Percentiles rank a stretch among this genome's conserved stretches.
Evolutionary conservation across 2,797 vertebrate genomes (phyloP).

Genomic region (Sparus aurata): DNA sequence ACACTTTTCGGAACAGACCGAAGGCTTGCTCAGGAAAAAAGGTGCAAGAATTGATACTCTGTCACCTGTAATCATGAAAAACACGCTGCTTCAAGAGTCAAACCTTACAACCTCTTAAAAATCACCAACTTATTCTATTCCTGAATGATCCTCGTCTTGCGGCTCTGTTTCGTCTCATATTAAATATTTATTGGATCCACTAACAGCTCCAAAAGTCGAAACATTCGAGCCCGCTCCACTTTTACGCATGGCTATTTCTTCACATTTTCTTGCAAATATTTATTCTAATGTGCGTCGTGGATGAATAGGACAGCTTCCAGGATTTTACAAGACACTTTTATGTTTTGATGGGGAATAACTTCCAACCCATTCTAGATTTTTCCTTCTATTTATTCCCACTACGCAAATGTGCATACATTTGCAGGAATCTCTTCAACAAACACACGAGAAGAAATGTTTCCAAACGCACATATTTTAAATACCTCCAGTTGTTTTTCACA

Average conservation of each 20-base stretch:
- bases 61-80: slow-evolving; percentile 10
- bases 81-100: slow-evolving; percentile 9
- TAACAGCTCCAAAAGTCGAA: slow-evolving; percentile 23
- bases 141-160: background rate
- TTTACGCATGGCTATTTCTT: slow-evolving; percentile 66
- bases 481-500: background rate
- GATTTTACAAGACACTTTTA: slow-evolving; percentile 9
- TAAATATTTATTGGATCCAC: slow-evolving; percentile 44
- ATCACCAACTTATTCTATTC: slow-evolving; percentile 25
- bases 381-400: background rate
- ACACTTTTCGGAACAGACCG: background rate
- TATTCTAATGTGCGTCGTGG: slow-evolving; percentile 11
- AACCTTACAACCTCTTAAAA: slow-evolving; percentile 16
- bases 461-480: slow-evolving; percentile 8
- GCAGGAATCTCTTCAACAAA: slow-evolving; percentile 20
- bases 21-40: slow-evolving; percentile 12
- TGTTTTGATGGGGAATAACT: slow-evolving; percentile 14
- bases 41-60: slow-evolving; percentile 4
- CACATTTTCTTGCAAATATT: slow-evolving; percentile 40
- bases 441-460: background rate
- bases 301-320: background rate
- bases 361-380: background rate
- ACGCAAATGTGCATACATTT: background rate
- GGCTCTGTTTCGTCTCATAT: slow-evolving; percentile 42
- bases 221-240: slow-evolving; percentile 21